Percentiles rank a stretch among this genome's conserved stretches.
These are phyloP conservation scores for Manis javanica DNA, from an alignment of 2,797 vertebrate species.

Conservation along the genomic window DNA sequence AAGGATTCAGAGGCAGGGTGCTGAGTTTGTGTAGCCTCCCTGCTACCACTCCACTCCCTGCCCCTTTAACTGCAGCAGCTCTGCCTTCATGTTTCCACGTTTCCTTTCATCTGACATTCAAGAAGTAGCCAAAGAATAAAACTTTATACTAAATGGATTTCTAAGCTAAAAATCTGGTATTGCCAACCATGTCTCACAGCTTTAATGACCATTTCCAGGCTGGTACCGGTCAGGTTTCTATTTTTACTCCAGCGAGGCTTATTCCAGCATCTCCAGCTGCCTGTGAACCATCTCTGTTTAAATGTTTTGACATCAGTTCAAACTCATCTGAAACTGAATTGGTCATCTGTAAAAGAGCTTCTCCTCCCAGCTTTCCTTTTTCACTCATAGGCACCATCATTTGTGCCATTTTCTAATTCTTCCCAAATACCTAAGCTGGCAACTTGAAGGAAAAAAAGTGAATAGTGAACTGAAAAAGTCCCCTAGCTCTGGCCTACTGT, in stretches of 20 bases:
- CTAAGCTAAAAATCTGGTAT: not conserved
- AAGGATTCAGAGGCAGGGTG: not conserved
- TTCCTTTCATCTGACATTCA: not conserved
- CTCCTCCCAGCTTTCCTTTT: not conserved
- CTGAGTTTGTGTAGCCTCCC: not conserved
- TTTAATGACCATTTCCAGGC: not conserved
- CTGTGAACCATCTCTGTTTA: not conserved
- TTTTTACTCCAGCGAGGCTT: not conserved
- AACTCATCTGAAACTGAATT: not conserved
- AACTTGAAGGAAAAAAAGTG: not conserved
- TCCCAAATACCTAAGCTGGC: not conserved
- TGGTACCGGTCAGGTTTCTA: not conserved
- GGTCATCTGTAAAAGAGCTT: not conserved
- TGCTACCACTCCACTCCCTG: not conserved
- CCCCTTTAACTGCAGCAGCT: not conserved
- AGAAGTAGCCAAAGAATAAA: not conserved
- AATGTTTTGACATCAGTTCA: not conserved
- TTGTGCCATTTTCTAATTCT: not conserved
- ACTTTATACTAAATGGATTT: not conserved
- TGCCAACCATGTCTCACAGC: not conserved
- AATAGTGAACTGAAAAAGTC: not conserved
- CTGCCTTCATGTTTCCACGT: not conserved
- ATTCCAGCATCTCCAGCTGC: not conserved
- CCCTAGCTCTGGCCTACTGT: not conserved
- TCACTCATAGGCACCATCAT: not conserved